These are phyloP conservation scores for Perca flavescens DNA, from an alignment of 2,113 vertebrate species.

Conservation along the genomic window DNA sequence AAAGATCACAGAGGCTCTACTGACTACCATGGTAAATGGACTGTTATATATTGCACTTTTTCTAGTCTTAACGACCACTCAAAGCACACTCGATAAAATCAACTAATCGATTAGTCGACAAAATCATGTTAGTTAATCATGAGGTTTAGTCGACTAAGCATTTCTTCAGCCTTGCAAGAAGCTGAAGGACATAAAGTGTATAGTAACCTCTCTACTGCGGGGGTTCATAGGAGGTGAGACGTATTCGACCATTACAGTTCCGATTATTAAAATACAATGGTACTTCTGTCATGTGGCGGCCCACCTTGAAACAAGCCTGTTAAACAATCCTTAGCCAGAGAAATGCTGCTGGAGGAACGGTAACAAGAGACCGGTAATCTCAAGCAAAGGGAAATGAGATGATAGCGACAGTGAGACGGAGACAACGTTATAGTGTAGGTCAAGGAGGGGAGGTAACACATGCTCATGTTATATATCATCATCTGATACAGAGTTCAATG, in stretches of 20 bases:
- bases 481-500: slow-evolving; percentile 35
- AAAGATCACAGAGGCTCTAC: slow-evolving; percentile 22
- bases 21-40: not conserved
- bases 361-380: slow-evolving; percentile 18
- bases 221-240: not conserved
- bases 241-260: not conserved
- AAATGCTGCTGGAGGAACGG: not conserved
- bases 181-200: not conserved
- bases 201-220: not conserved
- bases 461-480: slow-evolving; percentile 20
- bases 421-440: slow-evolving; percentile 24
- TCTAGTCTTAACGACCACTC: too few relatives aligned
- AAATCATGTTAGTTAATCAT: too few relatives aligned
- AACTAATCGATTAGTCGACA: too few relatives aligned
- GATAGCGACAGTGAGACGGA: not conserved
- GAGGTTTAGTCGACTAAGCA: too few relatives aligned
- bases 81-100: too few relatives aligned
- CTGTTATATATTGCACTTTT: too few relatives aligned
- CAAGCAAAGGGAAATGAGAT: slow-evolving; percentile 10
- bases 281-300: not conserved
- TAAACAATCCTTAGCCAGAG: not conserved
- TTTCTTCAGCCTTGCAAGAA: too few relatives aligned
- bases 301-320: not conserved
- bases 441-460: slow-evolving; percentile 11
- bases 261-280: not conserved